Evolutionary conservation across 2,888 invertebrate genomes (phyloP), one percentile per base, ranked within the genome.

Genomic region (Acrocyrtus sp.): DNA sequence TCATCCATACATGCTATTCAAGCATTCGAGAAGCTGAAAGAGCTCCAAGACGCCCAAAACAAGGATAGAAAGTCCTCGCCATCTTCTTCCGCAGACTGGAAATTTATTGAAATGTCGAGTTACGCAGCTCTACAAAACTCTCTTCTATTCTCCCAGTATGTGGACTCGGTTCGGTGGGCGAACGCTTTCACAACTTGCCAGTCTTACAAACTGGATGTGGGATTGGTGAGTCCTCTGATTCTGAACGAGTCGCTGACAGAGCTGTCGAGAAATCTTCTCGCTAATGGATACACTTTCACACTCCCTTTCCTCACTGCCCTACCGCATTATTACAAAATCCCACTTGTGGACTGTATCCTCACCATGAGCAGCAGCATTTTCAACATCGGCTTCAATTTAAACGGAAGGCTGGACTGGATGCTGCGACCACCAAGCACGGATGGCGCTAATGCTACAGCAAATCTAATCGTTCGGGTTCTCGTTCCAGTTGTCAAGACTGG

Each of bases 261-360:
- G 21, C 5, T 73, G 21, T 27, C 53, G n/a, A 60, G 57, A 43
- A 56, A 19, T 19, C 24, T 73, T 0, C 22, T 41, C 2, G 65
- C 39, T 6, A 56, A 15, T 19, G 76, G 76, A 19, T 76, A 73
- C 29, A 73, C 39, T 6, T 61, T 76, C 34, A 57, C 72, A 4
- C 26, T 76, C 5, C 76, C 76, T 1, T 58, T 72, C 19, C 53
- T 65, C 45, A 58, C 54, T 17, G 41, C 54, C 12, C 54, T 76
- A 21, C 72, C 76, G 1, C 76, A 73, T 17, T 76, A 76, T 50
- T 73, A 76, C 66, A 72, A 72, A 66, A 58, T 72, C n/a, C 76
- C 76, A n/a, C 58, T 76, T 12, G 62, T 62, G 21, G 73, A 76
- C 50, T 76, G 76, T 48, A 65, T 73, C 15, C 43, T 76, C 5